phyloP scores from a whole-genome alignment of 2,888 invertebrate genomes.

The Empis stercorea region DNA sequence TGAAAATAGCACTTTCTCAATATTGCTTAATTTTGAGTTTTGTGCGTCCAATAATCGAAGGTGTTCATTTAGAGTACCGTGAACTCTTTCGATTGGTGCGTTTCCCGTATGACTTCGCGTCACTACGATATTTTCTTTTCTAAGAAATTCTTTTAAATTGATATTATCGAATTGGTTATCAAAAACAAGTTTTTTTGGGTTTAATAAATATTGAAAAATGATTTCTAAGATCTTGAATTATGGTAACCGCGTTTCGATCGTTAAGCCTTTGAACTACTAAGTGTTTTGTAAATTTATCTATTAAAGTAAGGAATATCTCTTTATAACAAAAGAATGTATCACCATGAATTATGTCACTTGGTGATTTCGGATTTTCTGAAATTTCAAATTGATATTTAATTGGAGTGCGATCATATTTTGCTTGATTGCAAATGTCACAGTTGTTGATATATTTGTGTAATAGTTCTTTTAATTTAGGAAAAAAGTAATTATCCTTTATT shows the following conservation, averaged over 20 bases:
- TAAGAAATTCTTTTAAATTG: slow-evolving; percentile 2
- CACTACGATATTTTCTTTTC: slow-evolving; percentile 1
- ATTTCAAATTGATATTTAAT: neutral
- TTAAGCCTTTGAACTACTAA: too few species aligned
- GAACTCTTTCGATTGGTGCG: slow-evolving; percentile 2
- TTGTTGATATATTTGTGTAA: neutral
- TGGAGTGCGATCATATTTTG: neutral
- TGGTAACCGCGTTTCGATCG: slow-evolving; percentile 4
- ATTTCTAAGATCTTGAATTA: neutral
- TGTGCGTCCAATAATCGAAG: neutral
- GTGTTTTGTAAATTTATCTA: slow-evolving; percentile 8
- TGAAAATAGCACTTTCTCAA: neutral
- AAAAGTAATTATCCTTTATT: neutral
- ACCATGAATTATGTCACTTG: neutral
- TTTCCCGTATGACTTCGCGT: slow-evolving; percentile 4
- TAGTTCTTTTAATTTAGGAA: neutral
- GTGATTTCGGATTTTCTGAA: neutral
- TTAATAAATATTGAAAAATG: slow-evolving; percentile 3
- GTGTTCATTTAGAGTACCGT: slow-evolving; percentile 5
- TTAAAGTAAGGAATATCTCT: neutral
- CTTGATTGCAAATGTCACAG: neutral
- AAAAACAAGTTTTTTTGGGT: slow-evolving; percentile 1
- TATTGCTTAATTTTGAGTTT: neutral
- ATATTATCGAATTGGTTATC: slow-evolving; percentile 6
- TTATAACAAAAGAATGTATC: neutral